phyloP scores from a whole-genome alignment of 2,797 vertebrate genomes.

The Columba guinea region DNA sequence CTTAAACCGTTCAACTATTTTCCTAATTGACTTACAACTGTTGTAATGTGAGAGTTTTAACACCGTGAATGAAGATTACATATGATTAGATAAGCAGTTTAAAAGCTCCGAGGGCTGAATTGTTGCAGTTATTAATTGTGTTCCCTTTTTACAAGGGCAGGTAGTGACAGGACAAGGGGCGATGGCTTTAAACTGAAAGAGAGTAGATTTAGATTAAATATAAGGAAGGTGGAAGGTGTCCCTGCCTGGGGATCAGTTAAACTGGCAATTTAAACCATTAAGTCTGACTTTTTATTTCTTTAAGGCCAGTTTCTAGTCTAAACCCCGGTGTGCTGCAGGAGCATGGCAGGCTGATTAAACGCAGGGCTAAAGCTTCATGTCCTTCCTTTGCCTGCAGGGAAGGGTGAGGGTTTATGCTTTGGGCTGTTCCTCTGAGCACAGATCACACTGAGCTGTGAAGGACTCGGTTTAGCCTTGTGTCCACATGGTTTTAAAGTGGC shows the following conservation, averaged over 20 bases:
- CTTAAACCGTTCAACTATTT: neutral
- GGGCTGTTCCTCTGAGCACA: neutral
- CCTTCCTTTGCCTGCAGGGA: neutral
- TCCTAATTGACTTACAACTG: slow-evolving; percentile 22
- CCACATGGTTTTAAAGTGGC: neutral
- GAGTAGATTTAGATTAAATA: no score
- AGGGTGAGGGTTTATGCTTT: neutral
- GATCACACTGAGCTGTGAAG: neutral
- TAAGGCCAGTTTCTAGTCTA: neutral
- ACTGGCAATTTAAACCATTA: neutral
- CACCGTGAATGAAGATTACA: slow-evolving; percentile 11
- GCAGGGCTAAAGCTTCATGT: neutral
- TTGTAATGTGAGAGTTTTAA: neutral
- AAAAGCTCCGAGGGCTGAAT: slow-evolving; percentile 7
- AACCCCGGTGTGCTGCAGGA: neutral
- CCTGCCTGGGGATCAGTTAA: neutral
- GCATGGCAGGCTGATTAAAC: neutral
- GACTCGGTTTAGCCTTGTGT: neutral
- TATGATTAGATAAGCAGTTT: slow-evolving; percentile 33
- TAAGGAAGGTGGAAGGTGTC: no score
- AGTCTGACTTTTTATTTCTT: neutral
- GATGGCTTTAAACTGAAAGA: no score
- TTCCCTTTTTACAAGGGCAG: neutral
- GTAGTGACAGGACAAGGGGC: no score
- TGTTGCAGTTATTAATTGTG: slow-evolving; percentile 41